Evolutionary conservation across 2,888 invertebrate species (phyloP).

Genomic region (Andrena minutula): DNA sequence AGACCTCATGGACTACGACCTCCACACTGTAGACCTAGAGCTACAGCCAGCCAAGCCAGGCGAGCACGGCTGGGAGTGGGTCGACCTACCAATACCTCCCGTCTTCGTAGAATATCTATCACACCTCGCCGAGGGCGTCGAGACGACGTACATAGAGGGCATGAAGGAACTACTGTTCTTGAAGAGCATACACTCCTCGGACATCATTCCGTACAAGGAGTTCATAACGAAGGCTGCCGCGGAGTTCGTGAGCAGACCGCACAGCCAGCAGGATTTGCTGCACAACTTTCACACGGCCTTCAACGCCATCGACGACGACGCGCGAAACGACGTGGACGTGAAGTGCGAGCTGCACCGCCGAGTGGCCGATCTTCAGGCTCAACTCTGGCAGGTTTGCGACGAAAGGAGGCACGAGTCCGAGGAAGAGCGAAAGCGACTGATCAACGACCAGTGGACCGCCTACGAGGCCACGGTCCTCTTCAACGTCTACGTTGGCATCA

Average conservation of each 20-base stretch:
- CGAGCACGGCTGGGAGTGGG: constrained; percentile 84
- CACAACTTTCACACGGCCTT: constrained; percentile 87
- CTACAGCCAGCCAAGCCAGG: constrained; percentile 61
- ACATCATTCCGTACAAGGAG: constrained; percentile 87
- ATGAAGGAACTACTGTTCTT: constrained; percentile 87
- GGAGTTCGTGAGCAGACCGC: constrained; percentile 86
- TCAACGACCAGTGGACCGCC: constrained; percentile 87
- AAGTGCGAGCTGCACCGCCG: constrained; percentile 89
- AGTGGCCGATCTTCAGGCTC: constrained; percentile 86
- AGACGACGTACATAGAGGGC: constrained; percentile 86
- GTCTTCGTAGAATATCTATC: constrained; percentile 84
- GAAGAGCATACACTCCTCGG: constrained; percentile 86
- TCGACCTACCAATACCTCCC: constrained; percentile 84
- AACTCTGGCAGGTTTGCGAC: constrained; percentile 87
- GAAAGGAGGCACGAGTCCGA: constrained; percentile 86
- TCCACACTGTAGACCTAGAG: neutral
- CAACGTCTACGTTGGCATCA: constrained; percentile 86
- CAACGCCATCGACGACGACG: constrained; percentile 87
- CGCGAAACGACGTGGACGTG: constrained; percentile 86
- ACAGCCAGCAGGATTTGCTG: constrained; percentile 87
- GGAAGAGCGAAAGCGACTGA: constrained; percentile 86
- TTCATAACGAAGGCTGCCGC: constrained; percentile 87
- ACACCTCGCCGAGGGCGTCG: constrained; percentile 86
- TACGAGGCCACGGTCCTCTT: constrained; percentile 86
- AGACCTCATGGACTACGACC: neutral